phyloP scores from a whole-genome alignment of 1,140 invertebrate genomes.

The Drosophila murphyi region DNA sequence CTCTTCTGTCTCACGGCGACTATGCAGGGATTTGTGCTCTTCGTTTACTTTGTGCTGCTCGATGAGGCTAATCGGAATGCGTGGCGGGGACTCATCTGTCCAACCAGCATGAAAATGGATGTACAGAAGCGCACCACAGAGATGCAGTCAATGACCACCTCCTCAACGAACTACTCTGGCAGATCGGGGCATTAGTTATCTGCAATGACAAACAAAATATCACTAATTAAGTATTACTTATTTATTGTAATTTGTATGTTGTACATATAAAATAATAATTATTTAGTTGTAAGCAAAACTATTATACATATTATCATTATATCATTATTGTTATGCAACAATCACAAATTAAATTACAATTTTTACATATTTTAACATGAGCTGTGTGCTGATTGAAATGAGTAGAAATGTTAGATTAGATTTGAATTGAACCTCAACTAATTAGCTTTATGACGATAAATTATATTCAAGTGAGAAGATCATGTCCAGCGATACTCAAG shows the following conservation, averaged over 20 bases:
- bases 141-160: slow-evolving; percentile 51
- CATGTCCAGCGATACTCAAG: too few species aligned
- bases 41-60: slow-evolving; percentile 88
- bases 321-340: too few species aligned
- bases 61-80: slow-evolving; percentile 86
- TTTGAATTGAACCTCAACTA: too few species aligned
- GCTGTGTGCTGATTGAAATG: too few species aligned
- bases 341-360: too few species aligned
- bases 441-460: too few species aligned
- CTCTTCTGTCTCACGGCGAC: slow-evolving; percentile 88
- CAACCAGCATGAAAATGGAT: slow-evolving; percentile 22
- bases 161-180: slow-evolving; percentile 53
- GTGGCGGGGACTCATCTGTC: slow-evolving; percentile 80
- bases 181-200: slow-evolving; percentile 33
- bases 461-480: too few species aligned
- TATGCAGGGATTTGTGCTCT: slow-evolving; percentile 88
- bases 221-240: slow-evolving; percentile 18
- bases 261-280: background rate
- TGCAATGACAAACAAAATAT: slow-evolving; percentile 52
- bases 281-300: too few species aligned
- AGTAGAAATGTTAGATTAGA: too few species aligned
- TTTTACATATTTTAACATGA: too few species aligned
- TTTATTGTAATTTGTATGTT: slow-evolving; percentile 16
- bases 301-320: too few species aligned
- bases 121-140: slow-evolving; percentile 34